Evolutionary conservation across 2,113 vertebrate genomes (phyloP).

Genomic region (Cebus imitator): DNA sequence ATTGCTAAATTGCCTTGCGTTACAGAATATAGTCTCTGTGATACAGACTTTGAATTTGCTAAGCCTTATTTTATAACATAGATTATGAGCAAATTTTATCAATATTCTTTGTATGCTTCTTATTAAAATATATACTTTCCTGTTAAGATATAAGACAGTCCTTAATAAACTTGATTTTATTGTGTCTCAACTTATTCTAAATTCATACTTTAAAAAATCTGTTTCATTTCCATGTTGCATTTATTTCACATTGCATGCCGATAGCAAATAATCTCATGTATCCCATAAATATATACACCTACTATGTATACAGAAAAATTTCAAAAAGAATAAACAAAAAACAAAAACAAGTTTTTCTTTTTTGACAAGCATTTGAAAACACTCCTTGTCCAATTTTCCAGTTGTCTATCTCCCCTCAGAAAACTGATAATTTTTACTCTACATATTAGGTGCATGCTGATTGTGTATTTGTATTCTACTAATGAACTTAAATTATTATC

Average conservation of each 20-base stretch:
- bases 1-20: background rate
- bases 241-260: too few relatives aligned
- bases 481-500: background rate
- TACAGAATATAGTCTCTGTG: background rate
- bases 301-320: too few relatives aligned
- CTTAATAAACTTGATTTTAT: background rate
- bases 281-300: too few relatives aligned
- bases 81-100: background rate
- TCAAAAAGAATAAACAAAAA: too few relatives aligned
- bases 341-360: background rate
- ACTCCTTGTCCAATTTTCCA: background rate
- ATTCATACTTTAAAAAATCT: background rate
- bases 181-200: background rate
- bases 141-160: background rate
- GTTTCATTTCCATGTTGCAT: background rate
- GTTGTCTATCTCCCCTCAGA: background rate
- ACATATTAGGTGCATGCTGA: background rate
- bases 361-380: background rate
- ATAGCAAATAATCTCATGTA: too few relatives aligned
- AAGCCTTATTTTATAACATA: background rate
- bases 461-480: background rate
- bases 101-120: background rate
- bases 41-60: background rate
- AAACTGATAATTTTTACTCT: background rate
- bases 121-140: background rate